Conservation (phyloP, 1,140 invertebrate species). For the Euura saliciscinereae region DNA sequence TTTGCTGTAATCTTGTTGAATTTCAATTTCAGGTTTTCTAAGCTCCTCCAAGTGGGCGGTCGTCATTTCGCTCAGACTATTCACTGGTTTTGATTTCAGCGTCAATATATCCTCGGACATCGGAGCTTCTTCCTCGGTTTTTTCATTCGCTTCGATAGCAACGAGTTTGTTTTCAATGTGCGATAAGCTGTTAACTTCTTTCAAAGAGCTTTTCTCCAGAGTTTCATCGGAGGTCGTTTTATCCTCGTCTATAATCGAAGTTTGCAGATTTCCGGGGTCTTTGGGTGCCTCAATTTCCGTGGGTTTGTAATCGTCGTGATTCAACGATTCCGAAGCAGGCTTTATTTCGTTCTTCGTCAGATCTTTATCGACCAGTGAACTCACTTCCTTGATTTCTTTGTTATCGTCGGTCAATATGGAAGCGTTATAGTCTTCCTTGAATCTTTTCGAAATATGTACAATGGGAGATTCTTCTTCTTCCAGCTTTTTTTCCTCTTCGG, state of each 20-base stretch:
- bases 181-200: neutral
- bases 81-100: neutral
- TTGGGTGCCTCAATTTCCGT: neutral
- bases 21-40: constrained; percentile 12
- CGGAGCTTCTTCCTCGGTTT: constrained; percentile 1
- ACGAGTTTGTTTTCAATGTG: too few relatives aligned
- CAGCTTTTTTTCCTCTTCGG: neutral
- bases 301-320: constrained; percentile 9
- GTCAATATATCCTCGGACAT: neutral
- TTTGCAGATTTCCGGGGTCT: neutral
- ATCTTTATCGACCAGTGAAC: neutral
- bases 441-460: constrained; percentile 10
- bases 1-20: constrained; percentile 3
- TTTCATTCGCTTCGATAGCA: neutral
- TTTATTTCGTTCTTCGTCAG: neutral
- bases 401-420: neutral
- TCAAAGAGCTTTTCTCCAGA: neutral
- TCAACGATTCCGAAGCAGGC: neutral
- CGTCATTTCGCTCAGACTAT: constrained; percentile 9
- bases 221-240: neutral
- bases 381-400: neutral
- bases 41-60: constrained; percentile 2
- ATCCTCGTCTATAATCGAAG: neutral
- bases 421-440: neutral
- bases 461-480: constrained; percentile 1